These are phyloP conservation scores for Eurosta solidaginis DNA, from an alignment of 1,140 invertebrate species.

Conservation along the genomic window DNA sequence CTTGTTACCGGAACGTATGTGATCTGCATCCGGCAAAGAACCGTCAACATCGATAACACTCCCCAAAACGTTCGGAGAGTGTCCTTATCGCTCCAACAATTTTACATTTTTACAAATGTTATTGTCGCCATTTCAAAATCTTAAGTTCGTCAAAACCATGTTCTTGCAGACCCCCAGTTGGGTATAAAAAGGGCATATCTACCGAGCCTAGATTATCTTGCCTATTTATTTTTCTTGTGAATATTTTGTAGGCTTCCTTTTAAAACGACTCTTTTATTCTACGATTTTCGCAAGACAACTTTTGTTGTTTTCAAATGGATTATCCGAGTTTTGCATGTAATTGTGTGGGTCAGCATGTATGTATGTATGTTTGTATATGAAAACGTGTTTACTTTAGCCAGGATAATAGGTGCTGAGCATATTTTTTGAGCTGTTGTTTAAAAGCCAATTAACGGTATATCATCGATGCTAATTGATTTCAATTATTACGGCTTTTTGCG, in stretches of 20 bases:
- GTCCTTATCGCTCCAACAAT: no score
- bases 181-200: no score
- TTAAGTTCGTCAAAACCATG: no score
- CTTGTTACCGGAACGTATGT: no score
- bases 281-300: background rate
- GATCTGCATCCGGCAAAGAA: no score
- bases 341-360: background rate
- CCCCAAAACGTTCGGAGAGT: no score
- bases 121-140: no score
- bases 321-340: conserved; percentile 24
- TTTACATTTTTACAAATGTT: no score
- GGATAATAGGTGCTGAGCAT: conserved; percentile 1
- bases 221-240: no score
- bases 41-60: no score
- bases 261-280: background rate
- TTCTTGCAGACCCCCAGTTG: no score
- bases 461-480: conserved; percentile 11
- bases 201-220: no score
- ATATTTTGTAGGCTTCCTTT: conserved; percentile 1
- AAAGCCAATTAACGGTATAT: conserved; percentile 30
- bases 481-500: conserved; percentile 28
- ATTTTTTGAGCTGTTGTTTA: conserved; percentile 13
- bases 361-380: background rate
- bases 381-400: background rate
- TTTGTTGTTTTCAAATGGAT: background rate